phyloP scores from a whole-genome alignment of 1,140 invertebrate species.

The Wiebesia pumilae region DNA sequence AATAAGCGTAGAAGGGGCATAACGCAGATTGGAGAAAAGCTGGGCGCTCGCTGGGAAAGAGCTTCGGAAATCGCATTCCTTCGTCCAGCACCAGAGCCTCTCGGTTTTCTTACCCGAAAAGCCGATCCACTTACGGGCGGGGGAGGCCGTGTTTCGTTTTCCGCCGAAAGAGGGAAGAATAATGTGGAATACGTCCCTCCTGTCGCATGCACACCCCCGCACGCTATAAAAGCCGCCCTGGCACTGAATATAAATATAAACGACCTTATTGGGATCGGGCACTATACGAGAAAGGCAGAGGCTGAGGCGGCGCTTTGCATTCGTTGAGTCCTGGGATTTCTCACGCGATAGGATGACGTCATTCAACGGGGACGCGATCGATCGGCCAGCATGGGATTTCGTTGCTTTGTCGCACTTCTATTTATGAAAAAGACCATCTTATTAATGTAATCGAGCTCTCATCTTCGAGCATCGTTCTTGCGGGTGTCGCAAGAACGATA shows the following conservation, averaged over 20 bases:
- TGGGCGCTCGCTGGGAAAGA: neutral
- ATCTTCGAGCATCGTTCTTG: neutral
- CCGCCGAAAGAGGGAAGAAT: constrained; percentile 6
- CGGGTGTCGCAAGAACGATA: too few relatives aligned
- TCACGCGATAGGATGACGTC: constrained; percentile 18
- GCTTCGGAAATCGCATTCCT: neutral
- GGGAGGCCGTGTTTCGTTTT: neutral
- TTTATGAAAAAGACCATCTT: neutral
- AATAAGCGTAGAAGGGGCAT: neutral
- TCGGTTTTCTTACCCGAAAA: neutral
- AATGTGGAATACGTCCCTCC: constrained; percentile 39
- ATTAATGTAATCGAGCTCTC: neutral
- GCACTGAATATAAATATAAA: constrained; percentile 71
- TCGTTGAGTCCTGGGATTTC: constrained; percentile 27
- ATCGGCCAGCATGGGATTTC: neutral
- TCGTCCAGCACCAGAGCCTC: neutral
- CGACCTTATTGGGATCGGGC: constrained; percentile 65
- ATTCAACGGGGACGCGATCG: neutral
- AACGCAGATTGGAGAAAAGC: neutral
- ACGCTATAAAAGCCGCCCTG: constrained; percentile 61
- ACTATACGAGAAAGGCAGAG: constrained; percentile 6
- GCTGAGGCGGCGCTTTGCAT: constrained; percentile 29
- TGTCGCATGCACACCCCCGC: constrained; percentile 49
- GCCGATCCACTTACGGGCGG: neutral
- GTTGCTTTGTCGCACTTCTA: neutral